Percentiles rank a stretch among this genome's conserved stretches.
Conservation (phyloP, 2,797 vertebrate genomes). For the Pipistrellus kuhlii region DNA sequence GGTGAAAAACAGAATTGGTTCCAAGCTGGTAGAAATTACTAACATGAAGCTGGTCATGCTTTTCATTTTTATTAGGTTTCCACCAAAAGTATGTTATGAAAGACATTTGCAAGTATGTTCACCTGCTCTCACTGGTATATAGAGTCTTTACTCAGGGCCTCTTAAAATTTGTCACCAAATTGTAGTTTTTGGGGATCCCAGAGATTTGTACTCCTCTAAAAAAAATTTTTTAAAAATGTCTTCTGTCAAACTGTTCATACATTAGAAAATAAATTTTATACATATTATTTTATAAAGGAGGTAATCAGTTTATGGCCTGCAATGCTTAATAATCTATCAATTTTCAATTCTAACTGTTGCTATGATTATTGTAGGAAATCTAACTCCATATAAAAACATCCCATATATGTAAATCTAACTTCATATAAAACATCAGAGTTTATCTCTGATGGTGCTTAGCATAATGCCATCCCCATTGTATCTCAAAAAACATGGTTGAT, state of each 20-base stretch:
- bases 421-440: neutral
- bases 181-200: neutral
- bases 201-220: neutral
- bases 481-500: neutral
- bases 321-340: neutral
- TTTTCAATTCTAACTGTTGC: neutral
- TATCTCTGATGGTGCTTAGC: neutral
- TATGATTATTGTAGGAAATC: neutral
- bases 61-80: neutral
- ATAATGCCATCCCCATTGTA: neutral
- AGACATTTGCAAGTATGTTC: neutral
- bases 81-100: neutral
- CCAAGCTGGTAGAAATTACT: neutral
- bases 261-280: neutral
- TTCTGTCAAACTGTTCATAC: neutral
- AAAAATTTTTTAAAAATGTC: neutral
- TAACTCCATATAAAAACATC: neutral
- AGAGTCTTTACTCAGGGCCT: neutral
- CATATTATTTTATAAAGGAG: neutral
- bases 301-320: neutral
- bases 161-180: neutral
- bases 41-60: neutral
- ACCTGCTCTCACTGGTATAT: no score
- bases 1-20: neutral
- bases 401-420: neutral